These are phyloP conservation scores for Climacteris rufus DNA, from an alignment of 2,113 vertebrate genomes.

Conservation along the genomic window DNA sequence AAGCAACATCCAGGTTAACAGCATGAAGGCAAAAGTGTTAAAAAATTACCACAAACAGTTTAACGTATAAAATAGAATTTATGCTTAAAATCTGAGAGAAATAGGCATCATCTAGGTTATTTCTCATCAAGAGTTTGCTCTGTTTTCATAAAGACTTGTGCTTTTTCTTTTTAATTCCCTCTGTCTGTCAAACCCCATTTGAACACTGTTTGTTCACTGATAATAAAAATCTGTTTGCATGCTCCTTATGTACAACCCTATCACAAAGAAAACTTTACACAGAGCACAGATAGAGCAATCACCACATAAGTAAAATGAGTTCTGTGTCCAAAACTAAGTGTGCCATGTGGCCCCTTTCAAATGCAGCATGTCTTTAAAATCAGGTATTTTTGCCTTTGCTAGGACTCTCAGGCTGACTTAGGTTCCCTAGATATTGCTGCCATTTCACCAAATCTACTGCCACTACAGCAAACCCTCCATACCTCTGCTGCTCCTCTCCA, in stretches of 20 bases:
- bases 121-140: background rate
- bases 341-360: background rate
- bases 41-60: background rate
- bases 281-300: background rate
- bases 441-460: background rate
- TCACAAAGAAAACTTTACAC: background rate
- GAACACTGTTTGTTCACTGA: background rate
- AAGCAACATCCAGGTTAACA: background rate
- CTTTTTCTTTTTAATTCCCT: background rate
- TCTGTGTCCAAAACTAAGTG: background rate
- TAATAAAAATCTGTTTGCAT: background rate
- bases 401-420: background rate
- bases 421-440: no score
- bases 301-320: background rate
- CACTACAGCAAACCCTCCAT: background rate
- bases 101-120: background rate
- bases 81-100: background rate
- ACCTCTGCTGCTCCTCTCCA: slow-evolving; percentile 96
- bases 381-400: background rate
- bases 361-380: background rate
- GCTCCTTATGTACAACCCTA: background rate
- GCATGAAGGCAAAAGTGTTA: background rate
- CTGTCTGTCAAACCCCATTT: background rate
- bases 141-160: background rate
- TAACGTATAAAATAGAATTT: background rate